phyloP scores from a whole-genome alignment of 1,140 invertebrate species.

The Probaryconus sp. region DNA sequence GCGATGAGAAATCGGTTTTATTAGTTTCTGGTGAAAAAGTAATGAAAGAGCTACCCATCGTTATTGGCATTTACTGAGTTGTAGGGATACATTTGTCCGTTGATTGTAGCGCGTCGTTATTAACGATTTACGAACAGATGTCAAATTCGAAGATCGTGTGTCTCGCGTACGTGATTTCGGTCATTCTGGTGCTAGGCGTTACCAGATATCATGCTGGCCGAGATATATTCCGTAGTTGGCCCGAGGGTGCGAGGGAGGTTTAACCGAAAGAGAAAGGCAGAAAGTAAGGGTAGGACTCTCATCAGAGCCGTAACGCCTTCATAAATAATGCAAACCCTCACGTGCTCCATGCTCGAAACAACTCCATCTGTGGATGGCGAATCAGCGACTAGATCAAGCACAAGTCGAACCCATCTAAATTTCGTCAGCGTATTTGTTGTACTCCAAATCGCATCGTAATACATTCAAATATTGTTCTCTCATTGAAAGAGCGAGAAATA shows the following conservation, averaged over 20 bases:
- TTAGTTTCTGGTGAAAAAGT: constrained; percentile 33
- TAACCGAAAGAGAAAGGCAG: constrained; percentile 42
- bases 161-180: constrained; percentile 52
- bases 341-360: constrained; percentile 43
- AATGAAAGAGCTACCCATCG: constrained; percentile 30
- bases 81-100: constrained; percentile 22
- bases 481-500: constrained; percentile 30
- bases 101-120: constrained; percentile 35
- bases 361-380: constrained; percentile 53
- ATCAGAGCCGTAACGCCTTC: constrained; percentile 67
- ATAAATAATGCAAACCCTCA: constrained; percentile 75
- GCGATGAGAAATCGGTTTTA: constrained; percentile 14
- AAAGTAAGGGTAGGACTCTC: constrained; percentile 59
- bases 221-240: constrained; percentile 49
- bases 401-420: constrained; percentile 30
- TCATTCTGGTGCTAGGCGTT: constrained; percentile 12
- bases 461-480: constrained; percentile 26
- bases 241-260: constrained; percentile 22
- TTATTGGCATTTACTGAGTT: constrained; percentile 27
- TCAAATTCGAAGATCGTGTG: constrained; percentile 54
- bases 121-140: constrained; percentile 64
- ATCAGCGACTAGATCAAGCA: constrained; percentile 39
- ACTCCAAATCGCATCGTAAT: constrained; percentile 8
- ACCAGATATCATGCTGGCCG: constrained; percentile 34
- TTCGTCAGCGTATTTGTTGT: constrained; percentile 34